A percentile compares a stretch with the other conserved stretches of the same genome.
These are phyloP conservation scores for Callyntrura sp. DNA, from an alignment of 2,888 invertebrate species.

Conservation along the genomic window DNA sequence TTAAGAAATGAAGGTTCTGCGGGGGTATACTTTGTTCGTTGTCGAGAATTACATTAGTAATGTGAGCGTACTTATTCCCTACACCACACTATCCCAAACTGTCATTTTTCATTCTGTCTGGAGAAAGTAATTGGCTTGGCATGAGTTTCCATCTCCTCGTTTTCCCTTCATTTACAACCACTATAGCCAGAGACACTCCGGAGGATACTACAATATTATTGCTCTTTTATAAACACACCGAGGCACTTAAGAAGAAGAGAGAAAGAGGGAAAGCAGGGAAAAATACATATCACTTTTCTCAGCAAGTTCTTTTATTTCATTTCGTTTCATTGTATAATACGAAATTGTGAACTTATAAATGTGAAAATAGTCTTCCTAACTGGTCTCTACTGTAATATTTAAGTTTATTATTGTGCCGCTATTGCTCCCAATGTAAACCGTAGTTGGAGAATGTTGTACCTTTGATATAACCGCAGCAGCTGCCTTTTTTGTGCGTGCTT, in stretches of 20 bases:
- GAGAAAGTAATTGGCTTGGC: conserved; percentile 80
- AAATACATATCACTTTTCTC: conserved; percentile 45
- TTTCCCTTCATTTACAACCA: conserved; percentile 47
- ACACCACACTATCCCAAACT: conserved; percentile 19
- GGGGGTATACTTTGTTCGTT: not conserved
- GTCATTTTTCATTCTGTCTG: conserved; percentile 80
- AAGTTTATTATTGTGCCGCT: conserved; percentile 38
- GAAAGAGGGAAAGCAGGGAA: not conserved
- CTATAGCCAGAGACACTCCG: conserved; percentile 1
- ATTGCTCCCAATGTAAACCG: conserved; percentile 6
- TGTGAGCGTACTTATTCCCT: conserved; percentile 23
- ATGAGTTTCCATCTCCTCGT: conserved; percentile 55
- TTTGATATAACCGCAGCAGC: not conserved
- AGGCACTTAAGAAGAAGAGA: conserved; percentile 23
- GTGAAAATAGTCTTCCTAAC: conserved; percentile 59
- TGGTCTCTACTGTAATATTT: conserved; percentile 57
- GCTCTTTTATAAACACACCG: conserved; percentile 22
- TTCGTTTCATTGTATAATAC: conserved; percentile 7
- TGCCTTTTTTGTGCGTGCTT: not conserved
- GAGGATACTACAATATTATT: conserved; percentile 29
- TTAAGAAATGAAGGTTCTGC: conserved; percentile 56
- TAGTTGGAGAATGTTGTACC: not conserved
- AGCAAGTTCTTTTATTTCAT: conserved; percentile 23
- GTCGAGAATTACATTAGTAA: conserved; percentile 57
- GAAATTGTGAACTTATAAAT: conserved; percentile 69